Base-by-base conservation (phyloP, 2,888 invertebrate species). In the Acleris cristana region DNA sequence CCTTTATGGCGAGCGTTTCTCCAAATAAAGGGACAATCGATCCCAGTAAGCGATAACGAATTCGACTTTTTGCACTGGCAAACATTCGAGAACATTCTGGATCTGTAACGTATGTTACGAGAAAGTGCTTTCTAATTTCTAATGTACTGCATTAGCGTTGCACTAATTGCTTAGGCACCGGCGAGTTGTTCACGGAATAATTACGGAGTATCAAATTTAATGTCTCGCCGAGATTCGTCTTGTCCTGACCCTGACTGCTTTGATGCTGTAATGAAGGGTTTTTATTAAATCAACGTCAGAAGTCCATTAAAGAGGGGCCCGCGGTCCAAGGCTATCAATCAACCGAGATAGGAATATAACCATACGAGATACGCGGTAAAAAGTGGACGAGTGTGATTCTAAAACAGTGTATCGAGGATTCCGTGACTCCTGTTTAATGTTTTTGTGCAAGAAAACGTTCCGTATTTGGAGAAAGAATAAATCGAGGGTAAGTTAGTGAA, bases 231-330 rank as follows among this genome's bases (percentile, higher is more conserved):
- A 55, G 53, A 58, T 70, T 71, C 69, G 64, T 57, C 71, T 69
- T 72, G 70, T 70, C 74, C 74, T 77, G 78, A 79, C 78, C 79
- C 77, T 78, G 78, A 75, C 73, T 72, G 71, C 76, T 74, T 78
- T 86, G 89, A 89, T 84, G 85, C 77, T 74, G 81, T 91, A 91
- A 92, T 91, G 88, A 88, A 90, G 90, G 91, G 91, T 89, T 89
- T 83, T 90, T 90, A 92, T 92, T 92, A 90, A 92, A 92, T 92
- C 92, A 92, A 90, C 83, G 90, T 90, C 92, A 89, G 85, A 84
- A 85, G 81, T 87, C 89, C 92, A 91, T 92, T 92, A 91, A 84
- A 86, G 80, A 79, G 78, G 79, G 82, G 79, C 81, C 83, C 79
- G 76, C 75, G 76, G 80, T 79, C 79, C 73, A 65, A 72, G 76